Evolutionary conservation across 1,140 invertebrate genomes (phyloP).

Genomic region (Aethina tumida): DNA sequence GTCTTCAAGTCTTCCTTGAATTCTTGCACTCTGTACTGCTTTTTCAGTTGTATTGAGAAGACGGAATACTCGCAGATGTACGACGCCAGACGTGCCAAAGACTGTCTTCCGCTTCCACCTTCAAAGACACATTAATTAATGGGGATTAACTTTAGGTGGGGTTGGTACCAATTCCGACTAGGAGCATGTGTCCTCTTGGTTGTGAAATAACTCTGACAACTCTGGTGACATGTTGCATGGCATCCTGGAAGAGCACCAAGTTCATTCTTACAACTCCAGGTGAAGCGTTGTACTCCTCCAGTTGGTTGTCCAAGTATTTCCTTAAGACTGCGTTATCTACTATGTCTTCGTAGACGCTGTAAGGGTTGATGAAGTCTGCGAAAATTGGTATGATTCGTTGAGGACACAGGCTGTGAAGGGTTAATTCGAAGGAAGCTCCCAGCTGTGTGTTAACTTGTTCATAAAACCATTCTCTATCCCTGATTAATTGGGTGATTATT

Average conservation of each 20-base stretch:
- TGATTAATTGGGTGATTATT: slow-evolving; percentile 30
- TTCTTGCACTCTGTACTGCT: slow-evolving; percentile 61
- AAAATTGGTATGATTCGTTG: slow-evolving; percentile 64
- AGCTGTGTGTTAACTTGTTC: slow-evolving; percentile 59
- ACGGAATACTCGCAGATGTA: slow-evolving; percentile 68
- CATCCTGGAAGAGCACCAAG: slow-evolving; percentile 73
- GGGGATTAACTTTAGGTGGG: background rate
- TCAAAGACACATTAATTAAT: slow-evolving; percentile 1
- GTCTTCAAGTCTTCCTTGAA: slow-evolving; percentile 77
- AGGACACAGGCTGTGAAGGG: slow-evolving; percentile 69
- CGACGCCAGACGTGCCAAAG: slow-evolving; percentile 60
- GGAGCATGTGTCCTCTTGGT: slow-evolving; percentile 68
- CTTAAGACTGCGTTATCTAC: slow-evolving; percentile 48
- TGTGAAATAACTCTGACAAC: slow-evolving; percentile 75
- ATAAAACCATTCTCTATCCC: slow-evolving; percentile 67
- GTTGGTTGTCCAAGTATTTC: slow-evolving; percentile 52
- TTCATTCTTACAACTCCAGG: slow-evolving; percentile 66
- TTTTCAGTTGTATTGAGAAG: slow-evolving; percentile 70
- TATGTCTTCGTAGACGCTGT: slow-evolving; percentile 68
- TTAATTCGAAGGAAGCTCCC: slow-evolving; percentile 64
- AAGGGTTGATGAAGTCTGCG: slow-evolving; percentile 67
- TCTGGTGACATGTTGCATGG: slow-evolving; percentile 72
- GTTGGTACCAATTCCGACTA: slow-evolving; percentile 63
- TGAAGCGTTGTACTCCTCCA: slow-evolving; percentile 71
- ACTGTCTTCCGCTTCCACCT: slow-evolving; percentile 80